Percentiles rank a stretch among this genome's conserved stretches.
Evolutionary conservation across 1,140 invertebrate genomes (phyloP).

Genomic region (Dinothrombium tinctorium): DNA sequence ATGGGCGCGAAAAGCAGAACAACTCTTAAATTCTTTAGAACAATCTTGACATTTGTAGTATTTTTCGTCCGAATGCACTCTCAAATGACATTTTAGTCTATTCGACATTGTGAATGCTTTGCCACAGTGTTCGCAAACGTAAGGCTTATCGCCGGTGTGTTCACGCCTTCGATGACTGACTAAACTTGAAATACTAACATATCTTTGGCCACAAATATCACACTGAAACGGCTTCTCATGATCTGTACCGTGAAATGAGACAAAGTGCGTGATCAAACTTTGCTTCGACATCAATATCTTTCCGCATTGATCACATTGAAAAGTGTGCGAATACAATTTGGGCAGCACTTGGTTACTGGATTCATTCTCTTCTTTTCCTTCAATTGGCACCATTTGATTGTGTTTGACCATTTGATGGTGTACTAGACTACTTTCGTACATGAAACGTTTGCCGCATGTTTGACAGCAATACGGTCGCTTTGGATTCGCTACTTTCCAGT

Average conservation of each 20-base stretch:
- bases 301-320: slow-evolving; percentile 14
- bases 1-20: slow-evolving; percentile 11
- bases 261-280: slow-evolving; percentile 15
- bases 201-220: slow-evolving; percentile 8
- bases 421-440: slow-evolving; percentile 27
- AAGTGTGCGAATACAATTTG: slow-evolving; percentile 20
- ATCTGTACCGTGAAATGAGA: slow-evolving; percentile 9
- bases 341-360: neutral
- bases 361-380: neutral
- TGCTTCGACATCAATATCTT: slow-evolving; percentile 20
- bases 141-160: slow-evolving; percentile 30
- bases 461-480: slow-evolving; percentile 23
- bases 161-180: slow-evolving; percentile 1
- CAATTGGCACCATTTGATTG: slow-evolving; percentile 19
- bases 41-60: slow-evolving; percentile 42
- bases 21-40: slow-evolving; percentile 3
- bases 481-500: slow-evolving; percentile 3
- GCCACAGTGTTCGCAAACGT: slow-evolving; percentile 35
- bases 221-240: slow-evolving; percentile 9
- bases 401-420: slow-evolving; percentile 27
- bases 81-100: slow-evolving; percentile 37
- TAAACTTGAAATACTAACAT: neutral
- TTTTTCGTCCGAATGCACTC: slow-evolving; percentile 33
- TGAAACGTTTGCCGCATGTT: slow-evolving; percentile 30
- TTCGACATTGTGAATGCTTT: slow-evolving; percentile 40